phyloP scores from a whole-genome alignment of 1,140 invertebrate species.

The Cotesia vestalis region DNA sequence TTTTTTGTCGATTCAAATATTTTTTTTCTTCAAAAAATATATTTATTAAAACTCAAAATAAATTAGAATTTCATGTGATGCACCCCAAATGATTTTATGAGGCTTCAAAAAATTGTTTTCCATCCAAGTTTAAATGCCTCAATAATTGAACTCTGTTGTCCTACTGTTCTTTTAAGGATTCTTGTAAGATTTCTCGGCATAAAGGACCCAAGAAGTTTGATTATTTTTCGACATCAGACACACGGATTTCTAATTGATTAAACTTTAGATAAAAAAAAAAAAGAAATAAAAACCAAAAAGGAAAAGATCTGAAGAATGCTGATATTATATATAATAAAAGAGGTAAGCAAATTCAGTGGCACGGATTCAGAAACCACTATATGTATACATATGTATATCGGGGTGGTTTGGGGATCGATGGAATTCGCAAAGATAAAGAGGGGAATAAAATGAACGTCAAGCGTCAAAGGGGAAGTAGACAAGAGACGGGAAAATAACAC shows the following conservation, averaged over 20 bases:
- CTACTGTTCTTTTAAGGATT: not conserved
- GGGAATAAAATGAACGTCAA: slow-evolving; percentile 15
- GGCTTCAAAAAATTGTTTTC: slow-evolving; percentile 8
- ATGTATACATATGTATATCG: not conserved
- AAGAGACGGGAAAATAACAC: slow-evolving; percentile 9
- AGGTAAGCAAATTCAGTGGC: not conserved
- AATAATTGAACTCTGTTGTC: not conserved
- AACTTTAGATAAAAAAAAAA: not conserved
- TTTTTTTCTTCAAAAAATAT: too few species aligned
- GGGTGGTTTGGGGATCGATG: not conserved
- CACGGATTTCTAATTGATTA: not conserved
- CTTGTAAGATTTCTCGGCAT: not conserved
- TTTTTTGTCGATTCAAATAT: too few species aligned
- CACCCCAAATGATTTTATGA: too few species aligned
- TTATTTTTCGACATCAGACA: too few species aligned
- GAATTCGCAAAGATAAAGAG: slow-evolving; percentile 13
- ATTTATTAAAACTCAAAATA: too few species aligned
- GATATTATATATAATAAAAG: too few species aligned
- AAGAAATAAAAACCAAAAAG: too few species aligned
- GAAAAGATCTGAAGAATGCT: too few species aligned
- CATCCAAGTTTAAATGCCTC: not conserved
- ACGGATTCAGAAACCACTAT: slow-evolving; percentile 2
- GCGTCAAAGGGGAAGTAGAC: slow-evolving; percentile 6
- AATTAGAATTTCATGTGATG: too few species aligned
- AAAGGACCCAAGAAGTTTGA: too few species aligned